Percentiles rank a stretch among this genome's conserved stretches.
phyloP scores from a whole-genome alignment of 1,140 invertebrate species.

The Hyposmocoma kahamanoa region DNA sequence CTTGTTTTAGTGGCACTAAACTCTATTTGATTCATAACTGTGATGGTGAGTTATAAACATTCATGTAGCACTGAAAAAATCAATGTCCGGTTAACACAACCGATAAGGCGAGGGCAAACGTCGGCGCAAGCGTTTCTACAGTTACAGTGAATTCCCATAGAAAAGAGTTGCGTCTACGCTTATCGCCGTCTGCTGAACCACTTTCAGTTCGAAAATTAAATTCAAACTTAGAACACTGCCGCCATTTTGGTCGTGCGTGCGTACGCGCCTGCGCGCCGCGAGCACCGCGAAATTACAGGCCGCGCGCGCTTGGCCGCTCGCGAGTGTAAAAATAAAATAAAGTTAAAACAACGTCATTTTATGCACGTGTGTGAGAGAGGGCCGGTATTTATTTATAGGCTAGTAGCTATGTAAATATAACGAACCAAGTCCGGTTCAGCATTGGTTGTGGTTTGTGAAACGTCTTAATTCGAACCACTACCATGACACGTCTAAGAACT shows the following conservation, averaged over 20 bases:
- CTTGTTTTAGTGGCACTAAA: slow-evolving; percentile 29
- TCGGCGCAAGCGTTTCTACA: slow-evolving; percentile 11
- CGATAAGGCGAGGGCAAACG: slow-evolving; percentile 19
- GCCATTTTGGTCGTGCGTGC: slow-evolving; percentile 60
- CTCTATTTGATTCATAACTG: slow-evolving; percentile 26
- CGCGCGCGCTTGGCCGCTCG: slow-evolving; percentile 47
- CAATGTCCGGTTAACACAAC: slow-evolving; percentile 22
- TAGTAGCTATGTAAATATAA: slow-evolving; percentile 70
- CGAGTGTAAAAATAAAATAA: slow-evolving; percentile 72
- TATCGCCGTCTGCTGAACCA: slow-evolving; percentile 11
- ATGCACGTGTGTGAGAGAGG: slow-evolving; percentile 63
- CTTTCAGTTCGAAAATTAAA: slow-evolving; percentile 20
- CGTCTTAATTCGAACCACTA: slow-evolving; percentile 48
- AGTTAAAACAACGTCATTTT: slow-evolving; percentile 71
- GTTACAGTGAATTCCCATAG: slow-evolving; percentile 23
- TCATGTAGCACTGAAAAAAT: slow-evolving; percentile 28
- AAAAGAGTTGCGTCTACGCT: slow-evolving; percentile 15
- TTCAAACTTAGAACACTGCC: slow-evolving; percentile 29
- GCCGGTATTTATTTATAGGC: slow-evolving; percentile 72
- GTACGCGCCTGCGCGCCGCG: slow-evolving; percentile 65
- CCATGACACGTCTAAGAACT: no score
- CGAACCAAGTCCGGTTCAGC: slow-evolving; percentile 46
- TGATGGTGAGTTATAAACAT: slow-evolving; percentile 31
- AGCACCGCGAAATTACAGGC: slow-evolving; percentile 69
- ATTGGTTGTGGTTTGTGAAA: slow-evolving; percentile 64